Conservation (phyloP, 2,797 vertebrate genomes). For the Phrynocephalus forsythii region DNA sequence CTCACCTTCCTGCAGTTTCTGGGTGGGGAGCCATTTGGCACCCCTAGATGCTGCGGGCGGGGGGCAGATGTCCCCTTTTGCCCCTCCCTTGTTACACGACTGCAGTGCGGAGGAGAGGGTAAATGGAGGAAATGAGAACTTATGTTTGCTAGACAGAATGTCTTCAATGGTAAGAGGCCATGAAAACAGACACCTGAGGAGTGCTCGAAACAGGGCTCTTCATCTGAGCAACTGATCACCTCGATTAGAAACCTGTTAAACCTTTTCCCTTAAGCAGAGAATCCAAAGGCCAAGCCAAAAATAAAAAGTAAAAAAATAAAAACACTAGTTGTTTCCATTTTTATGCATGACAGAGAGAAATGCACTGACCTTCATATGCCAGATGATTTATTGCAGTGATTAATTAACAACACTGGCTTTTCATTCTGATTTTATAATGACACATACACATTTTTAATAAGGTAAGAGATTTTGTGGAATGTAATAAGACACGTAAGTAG, state of each 20-base stretch:
- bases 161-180: not conserved
- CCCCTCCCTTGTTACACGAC: not conserved
- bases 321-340: not conserved
- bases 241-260: not conserved
- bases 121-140: not conserved
- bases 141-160: not conserved
- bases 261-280: not conserved
- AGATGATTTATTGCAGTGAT: not conserved
- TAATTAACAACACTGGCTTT: not conserved
- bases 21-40: no score
- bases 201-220: constrained; percentile 12
- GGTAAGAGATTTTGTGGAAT: not conserved
- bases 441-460: not conserved
- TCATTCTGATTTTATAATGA: not conserved
- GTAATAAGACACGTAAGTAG: constrained; percentile 20
- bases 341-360: not conserved
- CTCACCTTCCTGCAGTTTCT: no score
- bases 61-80: no score
- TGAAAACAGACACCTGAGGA: not conserved
- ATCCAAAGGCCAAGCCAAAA: constrained; percentile 1
- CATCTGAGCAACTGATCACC: not conserved
- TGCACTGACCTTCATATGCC: constrained; percentile 19
- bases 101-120: no score
- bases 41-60: no score
- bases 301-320: not conserved